Conservation (phyloP, 1,140 invertebrate species). For the Archivesica marissinica region DNA sequence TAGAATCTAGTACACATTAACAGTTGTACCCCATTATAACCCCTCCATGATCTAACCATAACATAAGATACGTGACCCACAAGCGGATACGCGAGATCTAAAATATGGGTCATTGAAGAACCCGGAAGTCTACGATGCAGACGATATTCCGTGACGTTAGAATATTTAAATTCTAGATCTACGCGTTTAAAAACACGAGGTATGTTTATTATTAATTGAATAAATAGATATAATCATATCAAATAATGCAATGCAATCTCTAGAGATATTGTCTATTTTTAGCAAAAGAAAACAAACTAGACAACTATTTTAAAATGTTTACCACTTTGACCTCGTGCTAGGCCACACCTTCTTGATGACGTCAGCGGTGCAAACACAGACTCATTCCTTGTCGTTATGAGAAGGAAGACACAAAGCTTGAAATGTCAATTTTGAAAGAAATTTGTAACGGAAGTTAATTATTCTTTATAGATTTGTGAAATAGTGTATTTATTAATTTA, state of each 20-base stretch:
- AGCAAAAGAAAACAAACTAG: not conserved
- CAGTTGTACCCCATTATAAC: too few relatives aligned
- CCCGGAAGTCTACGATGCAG: not conserved
- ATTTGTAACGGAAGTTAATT: not conserved
- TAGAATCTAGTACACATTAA: too few relatives aligned
- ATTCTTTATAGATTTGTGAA: not conserved
- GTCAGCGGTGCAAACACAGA: conserved; percentile 45
- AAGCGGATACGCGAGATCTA: too few relatives aligned
- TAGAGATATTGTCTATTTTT: too few relatives aligned
- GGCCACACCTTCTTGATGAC: conserved; percentile 60
- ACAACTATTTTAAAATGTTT: conserved; percentile 24
- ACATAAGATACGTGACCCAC: too few relatives aligned
- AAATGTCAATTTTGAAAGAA: not conserved
- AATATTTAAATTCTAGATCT: not conserved
- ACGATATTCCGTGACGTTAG: not conserved
- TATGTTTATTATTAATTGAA: too few relatives aligned
- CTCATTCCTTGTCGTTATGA: conserved; percentile 31
- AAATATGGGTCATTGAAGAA: too few relatives aligned
- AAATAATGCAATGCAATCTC: too few relatives aligned
- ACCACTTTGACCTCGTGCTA: conserved; percentile 50
- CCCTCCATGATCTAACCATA: too few relatives aligned
- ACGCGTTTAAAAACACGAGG: too few relatives aligned
- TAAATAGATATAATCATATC: too few relatives aligned
- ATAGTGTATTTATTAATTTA: not conserved
- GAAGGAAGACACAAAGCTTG: not conserved